These are phyloP conservation scores for Pygocentrus nattereri DNA, from an alignment of 2,797 vertebrate species.

Conservation along the genomic window DNA sequence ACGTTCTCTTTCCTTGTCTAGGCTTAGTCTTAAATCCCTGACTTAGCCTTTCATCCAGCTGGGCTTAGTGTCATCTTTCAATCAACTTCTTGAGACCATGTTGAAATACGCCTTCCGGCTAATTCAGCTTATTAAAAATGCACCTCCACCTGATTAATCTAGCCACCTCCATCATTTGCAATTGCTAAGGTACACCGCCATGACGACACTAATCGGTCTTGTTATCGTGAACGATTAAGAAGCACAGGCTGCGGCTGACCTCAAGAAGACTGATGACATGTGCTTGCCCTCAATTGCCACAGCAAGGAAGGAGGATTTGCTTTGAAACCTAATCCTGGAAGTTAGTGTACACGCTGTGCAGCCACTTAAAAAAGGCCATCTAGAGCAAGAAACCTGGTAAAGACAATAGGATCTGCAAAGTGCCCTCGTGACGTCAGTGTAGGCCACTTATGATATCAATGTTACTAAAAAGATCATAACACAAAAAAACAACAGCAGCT, in stretches of 20 bases:
- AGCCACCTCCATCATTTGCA: conserved; percentile 18
- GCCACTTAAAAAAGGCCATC: background rate
- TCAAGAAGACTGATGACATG: background rate
- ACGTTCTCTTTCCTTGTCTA: too few relatives aligned
- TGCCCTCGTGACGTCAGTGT: background rate
- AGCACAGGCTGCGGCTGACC: conserved; percentile 18
- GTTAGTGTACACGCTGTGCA: background rate
- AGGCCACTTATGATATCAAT: conserved; percentile 7
- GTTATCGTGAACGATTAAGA: conserved; percentile 24
- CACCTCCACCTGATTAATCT: conserved; percentile 29
- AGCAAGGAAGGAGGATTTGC: background rate
- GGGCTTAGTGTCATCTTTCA: too few relatives aligned
- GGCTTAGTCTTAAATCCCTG: too few relatives aligned
- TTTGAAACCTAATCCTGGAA: background rate
- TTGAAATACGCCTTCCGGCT: conserved; percentile 11
- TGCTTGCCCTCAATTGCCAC: conserved; percentile 12
- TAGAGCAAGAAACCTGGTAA: background rate
- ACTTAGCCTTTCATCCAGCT: too few relatives aligned
- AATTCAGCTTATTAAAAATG: conserved; percentile 51
- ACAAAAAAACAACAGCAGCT: background rate
- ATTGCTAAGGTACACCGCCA: conserved; percentile 35
- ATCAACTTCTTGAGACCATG: background rate
- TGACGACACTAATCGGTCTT: conserved; percentile 42
- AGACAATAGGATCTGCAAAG: background rate
- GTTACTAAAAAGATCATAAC: background rate